Conservation (phyloP, 35 echinoderm and acorn worm species). For the Heliocidaris erythrogramma region DNA sequence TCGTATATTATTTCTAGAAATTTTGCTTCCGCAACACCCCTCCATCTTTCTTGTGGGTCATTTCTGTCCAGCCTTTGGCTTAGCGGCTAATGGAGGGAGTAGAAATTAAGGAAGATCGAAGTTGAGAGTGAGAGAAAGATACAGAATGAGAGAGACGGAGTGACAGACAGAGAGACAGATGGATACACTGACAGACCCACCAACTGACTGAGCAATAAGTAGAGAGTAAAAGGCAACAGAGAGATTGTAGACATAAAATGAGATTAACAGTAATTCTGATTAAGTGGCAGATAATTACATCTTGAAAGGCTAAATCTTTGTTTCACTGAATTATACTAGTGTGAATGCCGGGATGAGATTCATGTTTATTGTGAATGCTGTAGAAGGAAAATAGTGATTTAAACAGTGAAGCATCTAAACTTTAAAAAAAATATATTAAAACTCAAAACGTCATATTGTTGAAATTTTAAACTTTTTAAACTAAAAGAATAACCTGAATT, state of each 20-base stretch:
- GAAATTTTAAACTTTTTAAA: too few species aligned
- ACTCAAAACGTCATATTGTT: neutral
- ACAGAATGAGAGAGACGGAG: neutral
- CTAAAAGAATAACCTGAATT: too few species aligned
- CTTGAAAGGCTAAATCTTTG: neutral
- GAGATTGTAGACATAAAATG: too few species aligned
- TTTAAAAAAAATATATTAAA: neutral
- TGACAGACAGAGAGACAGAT: neutral
- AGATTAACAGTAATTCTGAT: neutral
- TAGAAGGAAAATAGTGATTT: neutral
- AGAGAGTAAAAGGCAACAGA: too few species aligned
- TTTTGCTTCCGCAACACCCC: neutral
- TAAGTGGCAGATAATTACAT: neutral
- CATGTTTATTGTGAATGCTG: neutral
- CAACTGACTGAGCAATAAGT: neutral
- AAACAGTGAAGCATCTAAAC: too few species aligned
- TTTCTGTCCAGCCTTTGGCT: constrained; percentile 4
- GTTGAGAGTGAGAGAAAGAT: neutral
- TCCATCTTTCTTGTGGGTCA: neutral
- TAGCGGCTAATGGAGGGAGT: neutral
- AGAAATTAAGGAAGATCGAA: neutral
- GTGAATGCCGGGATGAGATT: neutral
- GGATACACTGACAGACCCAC: neutral
- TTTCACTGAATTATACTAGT: neutral
- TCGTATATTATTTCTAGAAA: constrained; percentile 19